Evolutionary conservation across 2,797 vertebrate species (phyloP).

Genomic region (Neoniphon sammara): DNA sequence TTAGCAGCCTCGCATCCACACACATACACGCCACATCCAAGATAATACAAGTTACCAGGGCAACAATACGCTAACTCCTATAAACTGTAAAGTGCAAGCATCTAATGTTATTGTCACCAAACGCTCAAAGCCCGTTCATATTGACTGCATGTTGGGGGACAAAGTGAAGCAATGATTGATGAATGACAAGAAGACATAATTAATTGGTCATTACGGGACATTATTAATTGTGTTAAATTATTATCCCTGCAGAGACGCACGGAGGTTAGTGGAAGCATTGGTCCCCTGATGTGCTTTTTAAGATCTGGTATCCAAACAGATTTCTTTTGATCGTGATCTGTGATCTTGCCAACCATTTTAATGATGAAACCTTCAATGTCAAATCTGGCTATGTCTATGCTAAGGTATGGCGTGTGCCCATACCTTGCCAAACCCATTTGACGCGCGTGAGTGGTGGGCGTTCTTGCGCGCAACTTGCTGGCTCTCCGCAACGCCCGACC

Average conservation of each 20-base stretch:
- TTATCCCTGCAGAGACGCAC: no score
- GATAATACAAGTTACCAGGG: no score
- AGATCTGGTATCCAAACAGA: conserved; percentile 11
- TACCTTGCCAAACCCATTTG: neutral
- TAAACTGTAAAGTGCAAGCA: neutral
- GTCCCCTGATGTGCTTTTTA: neutral
- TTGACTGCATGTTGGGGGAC: neutral
- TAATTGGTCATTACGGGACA: no score
- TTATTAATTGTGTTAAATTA: no score
- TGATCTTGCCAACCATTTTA: conserved; percentile 2
- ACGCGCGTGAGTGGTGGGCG: neutral
- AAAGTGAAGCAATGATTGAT: no score
- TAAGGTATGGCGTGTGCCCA: no score
- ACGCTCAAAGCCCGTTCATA: conserved; percentile 1
- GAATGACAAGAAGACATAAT: no score
- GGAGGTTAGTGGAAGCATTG: no score
- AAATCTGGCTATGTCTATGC: neutral
- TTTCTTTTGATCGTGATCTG: neutral
- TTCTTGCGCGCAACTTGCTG: neutral
- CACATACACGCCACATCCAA: no score
- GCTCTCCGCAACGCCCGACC: conserved; percentile 23
- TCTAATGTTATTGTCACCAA: neutral
- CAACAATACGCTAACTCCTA: no score
- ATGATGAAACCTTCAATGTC: neutral
- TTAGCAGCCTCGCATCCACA: conserved; percentile 2